Evolutionary conservation across 2,888 invertebrate species (phyloP).

Genomic region (Pseudoips prasinana): DNA sequence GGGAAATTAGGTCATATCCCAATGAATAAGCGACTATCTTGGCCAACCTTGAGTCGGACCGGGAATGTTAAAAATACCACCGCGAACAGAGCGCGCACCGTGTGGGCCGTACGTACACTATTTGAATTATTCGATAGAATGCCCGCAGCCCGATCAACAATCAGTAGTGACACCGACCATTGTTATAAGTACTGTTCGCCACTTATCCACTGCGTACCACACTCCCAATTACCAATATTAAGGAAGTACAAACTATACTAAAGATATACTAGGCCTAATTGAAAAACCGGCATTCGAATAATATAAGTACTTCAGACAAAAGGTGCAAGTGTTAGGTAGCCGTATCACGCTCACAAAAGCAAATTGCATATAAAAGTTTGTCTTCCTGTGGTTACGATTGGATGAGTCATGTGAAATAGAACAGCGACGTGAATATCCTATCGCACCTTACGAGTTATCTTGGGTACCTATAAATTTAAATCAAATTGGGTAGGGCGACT

Average conservation of each 20-base stretch:
- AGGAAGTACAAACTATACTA: too few relatives aligned
- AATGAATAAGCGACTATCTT: conserved; percentile 76
- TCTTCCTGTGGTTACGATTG: conserved; percentile 40
- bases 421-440: conserved; percentile 32
- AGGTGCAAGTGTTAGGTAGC: too few relatives aligned
- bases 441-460: conserved; percentile 16
- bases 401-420: conserved; percentile 33
- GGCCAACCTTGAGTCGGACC: conserved; percentile 78
- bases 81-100: conserved; percentile 55
- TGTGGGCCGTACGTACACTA: conserved; percentile 39
- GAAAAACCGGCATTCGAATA: too few relatives aligned
- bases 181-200: neutral
- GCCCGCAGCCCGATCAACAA: conserved; percentile 26
- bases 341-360: conserved; percentile 21
- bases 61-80: conserved; percentile 81
- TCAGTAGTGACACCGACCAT: conserved; percentile 1
- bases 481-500: too few relatives aligned
- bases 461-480: too few relatives aligned
- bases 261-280: too few relatives aligned
- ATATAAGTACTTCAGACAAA: too few relatives aligned
- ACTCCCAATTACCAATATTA: too few relatives aligned
- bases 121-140: conserved; percentile 56
- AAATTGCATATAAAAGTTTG: conserved; percentile 38
- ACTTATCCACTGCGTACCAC: neutral
- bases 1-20: conserved; percentile 78